phyloP scores from a whole-genome alignment of 30 jellyfish, hydroid and myxozoan species.

The Chrysaora quinquecirrha region DNA sequence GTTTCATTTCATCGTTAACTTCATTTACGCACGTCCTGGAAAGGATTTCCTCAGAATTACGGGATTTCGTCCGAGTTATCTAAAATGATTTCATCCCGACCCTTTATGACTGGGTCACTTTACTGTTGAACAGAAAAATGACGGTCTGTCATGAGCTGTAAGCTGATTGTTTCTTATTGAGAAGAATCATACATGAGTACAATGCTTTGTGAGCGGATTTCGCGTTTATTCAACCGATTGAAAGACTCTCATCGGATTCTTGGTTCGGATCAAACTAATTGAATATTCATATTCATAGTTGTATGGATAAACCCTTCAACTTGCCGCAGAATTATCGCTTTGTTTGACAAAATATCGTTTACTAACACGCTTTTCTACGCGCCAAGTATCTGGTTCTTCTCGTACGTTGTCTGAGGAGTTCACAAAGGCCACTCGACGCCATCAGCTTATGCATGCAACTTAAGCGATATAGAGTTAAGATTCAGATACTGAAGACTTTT shows the following conservation, averaged over 20 bases:
- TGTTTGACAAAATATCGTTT: constrained; percentile 1
- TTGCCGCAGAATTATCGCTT: neutral
- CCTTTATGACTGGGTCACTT: neutral
- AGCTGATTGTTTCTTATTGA: neutral
- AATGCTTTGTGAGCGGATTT: neutral
- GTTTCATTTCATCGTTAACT: neutral
- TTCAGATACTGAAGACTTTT: too few relatives aligned
- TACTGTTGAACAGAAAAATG: neutral
- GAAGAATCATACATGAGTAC: neutral
- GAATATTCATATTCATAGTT: neutral
- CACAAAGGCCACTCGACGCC: too few relatives aligned
- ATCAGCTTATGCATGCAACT: too few relatives aligned
- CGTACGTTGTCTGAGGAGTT: too few relatives aligned
- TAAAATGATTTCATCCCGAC: neutral
- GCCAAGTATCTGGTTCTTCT: too few relatives aligned
- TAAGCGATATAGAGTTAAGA: too few relatives aligned
- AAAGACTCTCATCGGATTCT: neutral
- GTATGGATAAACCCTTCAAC: neutral
- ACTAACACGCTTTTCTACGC: constrained; percentile 2
- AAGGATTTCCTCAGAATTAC: neutral
- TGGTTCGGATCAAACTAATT: neutral
- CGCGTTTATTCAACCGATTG: neutral
- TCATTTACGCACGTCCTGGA: neutral
- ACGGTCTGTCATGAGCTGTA: neutral
- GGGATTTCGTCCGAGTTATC: neutral